Evolutionary conservation across 1,140 invertebrate genomes (phyloP), one percentile per base, ranked within the genome.

Genomic region (Trissolcus basalis): DNA sequence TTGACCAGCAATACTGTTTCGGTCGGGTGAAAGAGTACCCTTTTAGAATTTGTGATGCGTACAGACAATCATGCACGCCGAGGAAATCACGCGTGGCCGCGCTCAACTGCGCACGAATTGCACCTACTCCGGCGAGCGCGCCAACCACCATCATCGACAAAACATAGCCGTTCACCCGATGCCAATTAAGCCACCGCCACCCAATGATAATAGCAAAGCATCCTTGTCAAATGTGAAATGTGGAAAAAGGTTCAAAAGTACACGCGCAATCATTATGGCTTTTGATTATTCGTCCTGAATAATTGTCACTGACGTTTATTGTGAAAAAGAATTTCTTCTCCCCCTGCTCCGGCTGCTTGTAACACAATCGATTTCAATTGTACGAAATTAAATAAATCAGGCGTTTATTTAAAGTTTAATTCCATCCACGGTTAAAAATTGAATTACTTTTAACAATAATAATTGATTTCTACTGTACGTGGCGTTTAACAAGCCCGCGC

Each of bases 31-130:
- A 86, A 85, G 83, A 84, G 82, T 77, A 83, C 82, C 82, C 84
- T 85, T 86, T 86, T 81, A 82, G 79, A 79, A 81, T 86, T 85
- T 85, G 83, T 81, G 84, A 86, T 86, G 84, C 83, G 81, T 86
- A 83, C 82, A 81, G 82, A 85, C 80, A 80, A 81, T 82, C 83
- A 83, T 83, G 81, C 83, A 83, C 72, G 19, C 19, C 19, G 81
- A 83, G 81, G 73, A 84, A 85, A 85, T 86, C 80, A 86, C 83
- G 84, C 83, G 82, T 86, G 82, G 80, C 71, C 82, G 82, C 84
- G 79, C 80, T 79, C 81, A 82, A 84, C 82, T 85, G 82, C 82
- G 77, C 72, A 78, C 69, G 75, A 77, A 77, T 77, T 77, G 69
- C 68, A 77, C 69, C 75, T 72, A 80, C 78, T 78, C 58, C 78